Evolutionary conservation across 2,888 invertebrate genomes (phyloP), one percentile per base, ranked within the genome.

Genomic region (Chaetoderma sp.): DNA sequence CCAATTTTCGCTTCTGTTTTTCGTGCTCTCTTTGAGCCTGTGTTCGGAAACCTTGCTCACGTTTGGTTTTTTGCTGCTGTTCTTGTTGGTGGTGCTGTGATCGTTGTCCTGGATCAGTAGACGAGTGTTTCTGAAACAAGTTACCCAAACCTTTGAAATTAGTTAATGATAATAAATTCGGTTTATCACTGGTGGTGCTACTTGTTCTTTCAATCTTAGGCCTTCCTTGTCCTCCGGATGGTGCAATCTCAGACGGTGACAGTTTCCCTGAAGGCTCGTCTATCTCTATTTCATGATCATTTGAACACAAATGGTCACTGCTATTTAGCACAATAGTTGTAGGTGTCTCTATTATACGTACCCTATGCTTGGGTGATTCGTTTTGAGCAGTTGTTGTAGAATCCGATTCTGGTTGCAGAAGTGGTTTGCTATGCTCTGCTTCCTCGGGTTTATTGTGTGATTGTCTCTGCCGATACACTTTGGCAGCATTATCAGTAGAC

Each of bases 1-100:
- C 97, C 79, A 98, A 90, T 78, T 96, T 90, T 65, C 95, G 91
- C 88, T 96, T 96, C 85, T 97, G 96, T 72, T 95, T 90, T 82
- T 96, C 96, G 0, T 96, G 96, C 83, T 96, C 96, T 61, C 94
- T 39, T 32, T 74, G 65, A 4, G 73, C 67, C 0, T 69, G 66
- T 21, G 71, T 66, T 42, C 69, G 61, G 70, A 73, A 75, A n/a
- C 44, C 33, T 21, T 63, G 63, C 21, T 63, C 56, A 21, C 50
- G 47, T 25, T 44, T 44, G 18, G 44, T 63, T 16, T 70, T 73
- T 13, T 39, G 49, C 13, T 50, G 28, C 16, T 49, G n/a, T n/a
- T n/a, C n/a, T n/a, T n/a, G n/a, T n/a, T 50, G 25, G 50, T n/a
- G 6, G 21, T n/a, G n/a, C n/a, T n/a, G n/a, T n/a, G n/a, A n/a